These are phyloP conservation scores for Pseudomyrmex sp. DNA, from an alignment of 1,140 invertebrate genomes.

Conservation along the genomic window DNA sequence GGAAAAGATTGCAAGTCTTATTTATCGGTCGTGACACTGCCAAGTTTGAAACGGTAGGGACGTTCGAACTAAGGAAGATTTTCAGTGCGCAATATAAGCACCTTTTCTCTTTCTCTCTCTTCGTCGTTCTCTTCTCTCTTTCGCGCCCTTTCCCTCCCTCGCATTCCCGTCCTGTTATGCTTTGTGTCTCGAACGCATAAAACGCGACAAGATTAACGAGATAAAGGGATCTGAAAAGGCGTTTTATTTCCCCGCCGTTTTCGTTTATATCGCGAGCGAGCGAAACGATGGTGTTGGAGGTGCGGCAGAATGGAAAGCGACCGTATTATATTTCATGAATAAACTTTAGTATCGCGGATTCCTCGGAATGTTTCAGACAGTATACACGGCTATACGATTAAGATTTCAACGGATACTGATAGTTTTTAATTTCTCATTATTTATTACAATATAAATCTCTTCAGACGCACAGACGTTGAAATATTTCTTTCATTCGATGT, in stretches of 20 bases:
- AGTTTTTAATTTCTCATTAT: slow-evolving; percentile 10
- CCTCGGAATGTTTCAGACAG: slow-evolving; percentile 8
- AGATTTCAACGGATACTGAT: slow-evolving; percentile 13
- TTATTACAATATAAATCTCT: neutral
- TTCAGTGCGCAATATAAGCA: slow-evolving; percentile 37
- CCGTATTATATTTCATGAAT: slow-evolving; percentile 40
- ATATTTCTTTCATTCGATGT: neutral
- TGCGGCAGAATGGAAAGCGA: slow-evolving; percentile 42
- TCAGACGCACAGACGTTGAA: neutral
- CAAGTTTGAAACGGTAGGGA: slow-evolving; percentile 39
- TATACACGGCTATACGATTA: neutral
- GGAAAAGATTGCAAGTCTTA: slow-evolving; percentile 59
- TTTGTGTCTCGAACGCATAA: slow-evolving; percentile 47
- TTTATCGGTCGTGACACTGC: slow-evolving; percentile 54
- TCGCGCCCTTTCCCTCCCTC: neutral
- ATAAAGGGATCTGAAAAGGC: slow-evolving; percentile 58
- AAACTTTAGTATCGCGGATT: slow-evolving; percentile 35
- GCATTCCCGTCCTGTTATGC: slow-evolving; percentile 3
- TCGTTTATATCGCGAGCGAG: slow-evolving; percentile 44
- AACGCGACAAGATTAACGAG: slow-evolving; percentile 58
- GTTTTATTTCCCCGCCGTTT: slow-evolving; percentile 51
- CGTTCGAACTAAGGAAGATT: slow-evolving; percentile 14
- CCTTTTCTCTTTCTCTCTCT: slow-evolving; percentile 7
- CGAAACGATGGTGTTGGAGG: slow-evolving; percentile 42
- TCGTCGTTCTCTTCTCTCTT: neutral